Conservation (phyloP, 1,140 invertebrate species). For the Neotoxoptera formosana region DNA sequence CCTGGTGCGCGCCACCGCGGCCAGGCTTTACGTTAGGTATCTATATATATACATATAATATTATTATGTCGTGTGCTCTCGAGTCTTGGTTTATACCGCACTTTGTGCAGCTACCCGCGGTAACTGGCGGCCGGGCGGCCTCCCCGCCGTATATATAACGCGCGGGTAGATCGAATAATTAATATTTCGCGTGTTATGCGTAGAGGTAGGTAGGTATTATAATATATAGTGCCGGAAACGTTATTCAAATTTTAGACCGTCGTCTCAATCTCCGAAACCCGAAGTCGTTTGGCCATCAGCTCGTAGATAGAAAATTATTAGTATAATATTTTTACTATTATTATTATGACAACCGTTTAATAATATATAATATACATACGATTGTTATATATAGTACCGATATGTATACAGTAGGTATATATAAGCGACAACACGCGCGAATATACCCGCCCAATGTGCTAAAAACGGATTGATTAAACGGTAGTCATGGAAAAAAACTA, state of each 20-base stretch:
- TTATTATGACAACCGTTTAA: background rate
- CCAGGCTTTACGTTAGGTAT: slow-evolving; percentile 37
- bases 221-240: background rate
- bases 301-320: too few relatives aligned
- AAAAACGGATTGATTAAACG: background rate
- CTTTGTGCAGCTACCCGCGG: background rate
- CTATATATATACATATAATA: background rate
- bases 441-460: too few relatives aligned
- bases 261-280: background rate
- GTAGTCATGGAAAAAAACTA: background rate
- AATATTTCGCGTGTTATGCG: slow-evolving; percentile 1
- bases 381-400: background rate
- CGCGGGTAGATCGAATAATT: background rate
- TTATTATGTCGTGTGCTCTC: background rate
- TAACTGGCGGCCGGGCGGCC: too few relatives aligned
- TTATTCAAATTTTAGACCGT: background rate
- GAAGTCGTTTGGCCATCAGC: too few relatives aligned
- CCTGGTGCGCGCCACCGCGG: background rate
- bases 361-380: background rate
- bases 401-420: background rate
- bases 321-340: too few relatives aligned
- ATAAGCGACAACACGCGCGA: too few relatives aligned
- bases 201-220: too few relatives aligned
- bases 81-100: background rate
- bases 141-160: background rate